phyloP scores from a whole-genome alignment of 2,113 vertebrate species.

The Cisticola juncidis region DNA sequence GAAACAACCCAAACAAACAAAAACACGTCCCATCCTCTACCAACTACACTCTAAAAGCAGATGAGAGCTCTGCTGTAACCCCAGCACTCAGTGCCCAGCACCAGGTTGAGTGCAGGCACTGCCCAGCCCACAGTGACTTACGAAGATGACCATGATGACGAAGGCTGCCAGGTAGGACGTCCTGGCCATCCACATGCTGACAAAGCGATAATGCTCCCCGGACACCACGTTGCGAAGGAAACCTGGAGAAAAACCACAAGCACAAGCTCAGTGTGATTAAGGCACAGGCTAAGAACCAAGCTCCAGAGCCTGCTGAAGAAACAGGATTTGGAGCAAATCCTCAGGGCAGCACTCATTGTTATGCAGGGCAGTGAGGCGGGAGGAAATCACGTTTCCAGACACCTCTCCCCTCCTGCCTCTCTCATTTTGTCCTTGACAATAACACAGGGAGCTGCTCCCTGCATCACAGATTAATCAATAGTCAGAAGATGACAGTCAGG shows the following conservation, averaged over 20 bases:
- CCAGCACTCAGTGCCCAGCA: background rate
- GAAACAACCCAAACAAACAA: background rate
- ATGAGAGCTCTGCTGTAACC: background rate
- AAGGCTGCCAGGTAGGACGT: constrained; percentile 95
- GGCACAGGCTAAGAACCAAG: background rate
- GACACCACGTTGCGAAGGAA: constrained; percentile 97
- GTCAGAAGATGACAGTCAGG: background rate
- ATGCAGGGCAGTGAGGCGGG: background rate
- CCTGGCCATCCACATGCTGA: constrained; percentile 99
- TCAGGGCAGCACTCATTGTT: background rate
- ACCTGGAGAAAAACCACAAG: constrained; percentile 68
- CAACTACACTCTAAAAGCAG: background rate
- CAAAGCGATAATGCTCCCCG: constrained; percentile 96
- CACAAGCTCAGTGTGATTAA: background rate
- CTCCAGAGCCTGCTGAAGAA: background rate
- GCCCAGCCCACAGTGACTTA: constrained; percentile 69
- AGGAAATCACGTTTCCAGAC: background rate
- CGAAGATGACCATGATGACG: constrained; percentile 98
- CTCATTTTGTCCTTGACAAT: constrained; percentile 16
- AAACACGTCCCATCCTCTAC: background rate
- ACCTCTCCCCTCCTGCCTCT: background rate
- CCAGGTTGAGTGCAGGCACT: background rate
- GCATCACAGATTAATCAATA: background rate
- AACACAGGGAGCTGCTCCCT: background rate
- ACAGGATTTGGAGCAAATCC: background rate